A percentile compares a stretch with the other conserved stretches of the same genome.
phyloP scores from a whole-genome alignment of 92 coral and sea anemone genomes.

The Isaurus tuberculatus region DNA sequence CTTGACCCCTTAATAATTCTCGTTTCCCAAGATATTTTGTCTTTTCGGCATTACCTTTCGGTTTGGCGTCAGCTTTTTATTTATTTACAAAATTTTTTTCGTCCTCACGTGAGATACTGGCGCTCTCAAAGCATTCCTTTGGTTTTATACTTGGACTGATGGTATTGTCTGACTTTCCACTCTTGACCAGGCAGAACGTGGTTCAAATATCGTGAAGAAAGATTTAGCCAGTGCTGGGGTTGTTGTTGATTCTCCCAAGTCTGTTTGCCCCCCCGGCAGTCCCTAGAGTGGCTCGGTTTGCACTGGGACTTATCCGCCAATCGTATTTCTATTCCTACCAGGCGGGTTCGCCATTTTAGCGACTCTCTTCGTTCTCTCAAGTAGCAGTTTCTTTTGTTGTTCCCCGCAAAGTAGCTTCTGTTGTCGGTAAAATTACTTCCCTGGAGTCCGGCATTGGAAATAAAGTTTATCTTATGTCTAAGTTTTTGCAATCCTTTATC shows the following conservation, averaged over 20 bases:
- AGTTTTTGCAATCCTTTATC: slow-evolving; percentile 41
- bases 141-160: slow-evolving; percentile 34
- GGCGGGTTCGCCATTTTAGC: neutral
- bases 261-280: slow-evolving; percentile 34
- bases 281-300: slow-evolving; percentile 45
- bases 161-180: slow-evolving; percentile 40
- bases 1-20: slow-evolving; percentile 21
- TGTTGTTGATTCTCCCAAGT: slow-evolving; percentile 25
- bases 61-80: neutral
- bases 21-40: slow-evolving; percentile 32
- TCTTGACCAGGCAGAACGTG: slow-evolving; percentile 14
- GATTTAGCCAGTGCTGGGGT: slow-evolving; percentile 2
- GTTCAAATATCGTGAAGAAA: slow-evolving; percentile 15
- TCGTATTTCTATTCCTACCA: slow-evolving; percentile 29
- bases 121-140: too few relatives aligned
- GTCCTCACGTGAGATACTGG: too few relatives aligned
- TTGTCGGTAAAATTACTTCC: slow-evolving; percentile 38
- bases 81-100: too few relatives aligned
- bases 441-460: slow-evolving; percentile 41
- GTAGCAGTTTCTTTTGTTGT: slow-evolving; percentile 27
- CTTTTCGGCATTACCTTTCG: slow-evolving; percentile 26
- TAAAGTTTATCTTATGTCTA: slow-evolving; percentile 45
- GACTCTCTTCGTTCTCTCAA: slow-evolving; percentile 29
- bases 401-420: slow-evolving; percentile 44
- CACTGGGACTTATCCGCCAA: slow-evolving; percentile 32